Base-by-base conservation (phyloP, 2,888 invertebrate species). In the Micropterix aruncella region DNA sequence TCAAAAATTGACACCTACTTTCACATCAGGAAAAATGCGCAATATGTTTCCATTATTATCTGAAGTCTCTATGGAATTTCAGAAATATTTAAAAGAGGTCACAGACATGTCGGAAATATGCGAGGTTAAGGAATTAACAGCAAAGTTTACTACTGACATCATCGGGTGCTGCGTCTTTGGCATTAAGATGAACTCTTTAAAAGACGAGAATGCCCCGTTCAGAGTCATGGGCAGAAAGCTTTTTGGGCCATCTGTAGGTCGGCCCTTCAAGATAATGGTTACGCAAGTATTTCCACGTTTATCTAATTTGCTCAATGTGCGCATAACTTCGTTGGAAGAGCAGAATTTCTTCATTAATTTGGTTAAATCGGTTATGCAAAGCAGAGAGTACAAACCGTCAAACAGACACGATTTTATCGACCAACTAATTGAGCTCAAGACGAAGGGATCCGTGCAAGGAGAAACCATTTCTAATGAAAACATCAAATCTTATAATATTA, bases 231-330 rank as follows among this genome's bases (percentile, higher is more conserved):
- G 60, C 2, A 44, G 52, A 2, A 42, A 49, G 5, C 57, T 64
- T 27, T 59, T 63, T 27, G 55, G 57, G 18, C 49, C 43, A 1
- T 53, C 56, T 2, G 47, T 43, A 5, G 46, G 43, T 2, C 52
- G 57, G 50, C 60, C 57, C 1, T 44, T 60, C 1, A 61, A 57
- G 47, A 39, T 39, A 2, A 44, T 54, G 2, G 38, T 44, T 2
- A 55, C 61, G 16, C 46, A 56, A 9, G 56, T 63, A 14, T 65
- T 62, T 61, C 65, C 65, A 0, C 50, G 51, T 0, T 43, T 63
- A 14, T 65, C 65, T 43, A 65, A 65, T 45, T 52, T 49, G 0
- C 41, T 63, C 2, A 57, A 61, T 12, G 54, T 60, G 16, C 52
- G 52, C 44, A 14, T 48, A 1, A 54, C 61, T 38, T 59, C 61